A percentile compares a stretch with the other conserved stretches of the same genome.
Evolutionary conservation across 2,888 invertebrate species (phyloP).

Genomic region (Tetrapedia diversipes): DNA sequence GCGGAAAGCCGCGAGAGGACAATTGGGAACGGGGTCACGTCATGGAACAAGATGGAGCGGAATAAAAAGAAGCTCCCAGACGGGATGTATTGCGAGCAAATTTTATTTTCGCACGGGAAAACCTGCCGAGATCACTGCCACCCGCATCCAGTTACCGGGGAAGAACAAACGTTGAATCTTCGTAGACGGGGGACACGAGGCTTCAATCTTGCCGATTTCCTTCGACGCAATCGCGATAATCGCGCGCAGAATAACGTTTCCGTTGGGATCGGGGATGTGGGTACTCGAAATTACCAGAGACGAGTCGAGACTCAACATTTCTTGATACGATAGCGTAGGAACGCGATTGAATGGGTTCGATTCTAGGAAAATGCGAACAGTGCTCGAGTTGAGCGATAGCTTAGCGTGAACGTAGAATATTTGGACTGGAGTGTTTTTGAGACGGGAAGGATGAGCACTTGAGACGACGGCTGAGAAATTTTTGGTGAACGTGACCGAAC

Average conservation of each 20-base stretch:
- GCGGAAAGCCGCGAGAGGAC: slow-evolving; percentile 58
- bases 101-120: slow-evolving; percentile 52
- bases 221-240: not conserved
- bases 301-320: no score
- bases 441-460: no score
- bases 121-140: slow-evolving; percentile 31
- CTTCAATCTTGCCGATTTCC: not conserved
- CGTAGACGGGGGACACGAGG: not conserved
- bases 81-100: slow-evolving; percentile 42
- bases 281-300: no score
- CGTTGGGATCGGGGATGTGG: no score
- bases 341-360: no score
- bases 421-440: no score
- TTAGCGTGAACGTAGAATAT: no score
- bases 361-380: no score
- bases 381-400: no score
- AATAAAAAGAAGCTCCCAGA: slow-evolving; percentile 48
- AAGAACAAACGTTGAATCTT: not conserved
- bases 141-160: not conserved
- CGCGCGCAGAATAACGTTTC: not conserved
- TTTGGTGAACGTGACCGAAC: no score
- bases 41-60: slow-evolving; percentile 56
- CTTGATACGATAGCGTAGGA: no score
- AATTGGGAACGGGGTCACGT: slow-evolving; percentile 63
- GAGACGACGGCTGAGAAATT: no score